phyloP scores from a whole-genome alignment of 2,888 invertebrate species.

The Orthosia gracilis region DNA sequence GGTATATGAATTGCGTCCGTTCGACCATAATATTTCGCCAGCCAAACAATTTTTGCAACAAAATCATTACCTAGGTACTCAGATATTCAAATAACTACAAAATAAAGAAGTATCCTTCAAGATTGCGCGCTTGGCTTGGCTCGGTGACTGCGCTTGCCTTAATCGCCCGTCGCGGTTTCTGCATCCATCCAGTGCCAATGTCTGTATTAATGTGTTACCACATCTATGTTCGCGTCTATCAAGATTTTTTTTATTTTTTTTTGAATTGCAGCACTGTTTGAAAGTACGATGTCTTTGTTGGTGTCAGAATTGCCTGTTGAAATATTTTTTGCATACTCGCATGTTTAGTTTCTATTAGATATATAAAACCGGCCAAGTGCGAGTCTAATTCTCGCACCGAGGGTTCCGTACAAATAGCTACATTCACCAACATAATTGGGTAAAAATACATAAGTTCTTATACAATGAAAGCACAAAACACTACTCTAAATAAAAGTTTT shows the following conservation, averaged over 20 bases:
- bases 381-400: too few species aligned
- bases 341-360: background rate
- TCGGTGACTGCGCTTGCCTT: constrained; percentile 22
- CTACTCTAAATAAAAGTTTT: too few species aligned
- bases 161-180: constrained; percentile 34
- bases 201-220: constrained; percentile 13
- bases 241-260: background rate
- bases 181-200: constrained; percentile 32
- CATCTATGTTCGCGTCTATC: background rate
- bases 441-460: too few species aligned
- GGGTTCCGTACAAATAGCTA: too few species aligned
- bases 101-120: constrained; percentile 9
- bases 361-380: too few species aligned
- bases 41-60: background rate
- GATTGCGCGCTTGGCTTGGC: constrained; percentile 9
- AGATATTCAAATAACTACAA: constrained; percentile 3
- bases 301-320: constrained; percentile 13
- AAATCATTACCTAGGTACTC: background rate
- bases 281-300: background rate
- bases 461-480: too few species aligned
- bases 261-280: constrained; percentile 6
- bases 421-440: too few species aligned
- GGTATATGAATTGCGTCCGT: background rate
- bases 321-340: background rate
- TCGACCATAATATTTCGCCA: background rate